phyloP scores from a whole-genome alignment of 30 jellyfish, hydroid and myxozoan species.

The Catostylus mosaicus region DNA sequence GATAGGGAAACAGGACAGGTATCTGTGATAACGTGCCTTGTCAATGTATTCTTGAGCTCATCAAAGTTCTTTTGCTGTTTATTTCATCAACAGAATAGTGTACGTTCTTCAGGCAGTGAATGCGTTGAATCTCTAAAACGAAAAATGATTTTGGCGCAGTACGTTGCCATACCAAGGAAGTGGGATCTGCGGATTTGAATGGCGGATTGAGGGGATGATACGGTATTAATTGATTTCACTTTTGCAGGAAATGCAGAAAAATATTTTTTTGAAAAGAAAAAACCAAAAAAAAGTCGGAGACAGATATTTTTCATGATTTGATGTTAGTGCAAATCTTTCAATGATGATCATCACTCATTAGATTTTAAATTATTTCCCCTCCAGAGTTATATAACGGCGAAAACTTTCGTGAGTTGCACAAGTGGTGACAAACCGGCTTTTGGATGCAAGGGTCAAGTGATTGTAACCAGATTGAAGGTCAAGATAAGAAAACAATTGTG shows the following conservation, averaged over 20 bases:
- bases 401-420: background rate
- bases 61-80: background rate
- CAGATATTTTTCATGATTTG: background rate
- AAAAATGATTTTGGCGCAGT: constrained; percentile 6
- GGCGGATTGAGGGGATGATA: constrained; percentile 11
- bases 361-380: background rate
- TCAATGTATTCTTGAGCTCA: constrained; percentile 9
- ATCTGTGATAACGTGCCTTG: background rate
- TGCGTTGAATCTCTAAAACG: constrained; percentile 15
- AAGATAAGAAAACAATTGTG: constrained; percentile 9
- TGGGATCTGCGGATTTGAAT: background rate
- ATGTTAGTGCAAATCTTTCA: background rate
- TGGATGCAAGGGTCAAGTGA: too few species aligned
- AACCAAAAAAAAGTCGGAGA: background rate
- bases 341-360: background rate
- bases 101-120: background rate
- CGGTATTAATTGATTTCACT: background rate
- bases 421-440: constrained; percentile 7
- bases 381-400: background rate
- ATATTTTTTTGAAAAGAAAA: constrained; percentile 11
- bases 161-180: constrained; percentile 40
- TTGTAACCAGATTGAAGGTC: too few species aligned
- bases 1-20: background rate
- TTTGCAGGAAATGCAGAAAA: background rate
- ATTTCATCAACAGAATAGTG: constrained; percentile 9